phyloP scores from a whole-genome alignment of 2,113 vertebrate genomes.

The Chloroceryle aenea region DNA sequence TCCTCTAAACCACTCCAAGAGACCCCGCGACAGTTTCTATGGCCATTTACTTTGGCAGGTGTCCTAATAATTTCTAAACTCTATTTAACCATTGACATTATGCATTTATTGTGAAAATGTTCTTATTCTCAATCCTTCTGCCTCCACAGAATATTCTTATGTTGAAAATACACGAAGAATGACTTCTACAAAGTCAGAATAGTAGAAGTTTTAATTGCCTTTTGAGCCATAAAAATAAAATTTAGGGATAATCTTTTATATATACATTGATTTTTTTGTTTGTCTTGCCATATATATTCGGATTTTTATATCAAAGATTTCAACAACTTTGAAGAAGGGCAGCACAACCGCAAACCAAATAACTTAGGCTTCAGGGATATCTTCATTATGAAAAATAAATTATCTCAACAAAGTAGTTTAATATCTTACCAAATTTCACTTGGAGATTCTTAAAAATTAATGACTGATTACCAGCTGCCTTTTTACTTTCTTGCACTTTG shows the following conservation, averaged over 20 bases:
- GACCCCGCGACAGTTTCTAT: neutral
- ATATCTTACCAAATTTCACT: neutral
- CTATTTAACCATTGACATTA: neutral
- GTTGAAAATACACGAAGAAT: neutral
- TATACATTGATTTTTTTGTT: too few relatives aligned
- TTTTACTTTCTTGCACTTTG: neutral
- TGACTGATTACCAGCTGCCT: neutral
- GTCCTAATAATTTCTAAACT: neutral
- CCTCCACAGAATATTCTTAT: neutral
- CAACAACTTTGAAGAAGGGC: neutral
- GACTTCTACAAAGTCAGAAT: neutral
- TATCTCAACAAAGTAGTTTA: neutral
- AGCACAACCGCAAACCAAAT: neutral
- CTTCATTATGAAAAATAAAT: neutral
- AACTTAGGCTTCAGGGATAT: neutral
- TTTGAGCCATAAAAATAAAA: neutral
- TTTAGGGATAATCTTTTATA: neutral
- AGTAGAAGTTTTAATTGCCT: neutral
- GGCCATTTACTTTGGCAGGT: neutral
- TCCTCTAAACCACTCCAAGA: neutral
- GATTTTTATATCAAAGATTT: neutral
- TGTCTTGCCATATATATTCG: neutral
- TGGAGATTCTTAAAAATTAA: neutral
- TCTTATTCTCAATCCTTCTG: neutral
- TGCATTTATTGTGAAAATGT: neutral